A percentile compares a stretch with the other conserved stretches of the same genome.
Evolutionary conservation across 2,797 vertebrate species (phyloP).

Genomic region (Sebastiscus tertius): DNA sequence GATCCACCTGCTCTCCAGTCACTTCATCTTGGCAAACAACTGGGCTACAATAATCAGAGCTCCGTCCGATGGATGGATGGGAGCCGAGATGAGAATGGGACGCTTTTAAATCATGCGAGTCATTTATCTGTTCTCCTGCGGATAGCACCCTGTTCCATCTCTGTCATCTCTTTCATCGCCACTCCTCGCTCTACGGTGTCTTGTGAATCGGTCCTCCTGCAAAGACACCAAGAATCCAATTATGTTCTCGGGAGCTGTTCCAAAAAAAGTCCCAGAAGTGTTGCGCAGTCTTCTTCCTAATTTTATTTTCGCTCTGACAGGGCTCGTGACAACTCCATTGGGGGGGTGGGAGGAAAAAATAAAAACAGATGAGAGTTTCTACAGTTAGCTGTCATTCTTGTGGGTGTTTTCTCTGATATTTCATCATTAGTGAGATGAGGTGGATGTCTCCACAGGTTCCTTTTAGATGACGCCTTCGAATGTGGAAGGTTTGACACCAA

Average conservation of each 20-base stretch:
- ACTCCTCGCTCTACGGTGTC: constrained; percentile 29
- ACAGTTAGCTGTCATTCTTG: not conserved
- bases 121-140: constrained; percentile 50
- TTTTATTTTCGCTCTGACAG: constrained; percentile 27
- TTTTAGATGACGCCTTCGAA: constrained; percentile 13
- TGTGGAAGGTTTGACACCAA: constrained; percentile 25
- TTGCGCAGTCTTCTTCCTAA: constrained; percentile 1
- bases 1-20: constrained; percentile 44
- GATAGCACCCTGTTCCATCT: constrained; percentile 41
- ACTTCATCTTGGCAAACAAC: constrained; percentile 62
- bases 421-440: constrained; percentile 26
- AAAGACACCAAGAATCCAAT: constrained; percentile 56
- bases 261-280: constrained; percentile 39
- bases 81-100: constrained; percentile 45
- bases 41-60: constrained; percentile 40
- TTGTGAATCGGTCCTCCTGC: constrained; percentile 25
- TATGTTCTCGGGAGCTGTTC: constrained; percentile 29
- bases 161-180: constrained; percentile 44
- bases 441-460: not conserved
- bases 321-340: constrained; percentile 1
- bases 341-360: not conserved
- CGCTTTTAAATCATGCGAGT: constrained; percentile 69
- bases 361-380: constrained; percentile 18
- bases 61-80: constrained; percentile 30
- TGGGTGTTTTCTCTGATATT: not conserved